Evolutionary conservation across 2,888 invertebrate genomes (phyloP).

Genomic region (Nemurella pictetii): DNA sequence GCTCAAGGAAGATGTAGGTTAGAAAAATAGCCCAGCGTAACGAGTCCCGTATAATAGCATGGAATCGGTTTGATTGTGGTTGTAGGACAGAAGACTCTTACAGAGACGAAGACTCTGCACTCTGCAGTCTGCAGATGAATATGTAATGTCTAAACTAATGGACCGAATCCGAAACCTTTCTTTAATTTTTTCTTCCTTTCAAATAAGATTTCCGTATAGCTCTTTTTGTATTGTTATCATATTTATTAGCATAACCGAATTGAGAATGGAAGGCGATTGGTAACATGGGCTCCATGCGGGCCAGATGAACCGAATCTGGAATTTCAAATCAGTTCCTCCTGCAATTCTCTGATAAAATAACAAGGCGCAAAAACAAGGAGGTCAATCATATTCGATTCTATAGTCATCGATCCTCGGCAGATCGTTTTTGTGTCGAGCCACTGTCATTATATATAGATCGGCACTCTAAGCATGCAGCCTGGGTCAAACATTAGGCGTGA

Average conservation of each 20-base stretch:
- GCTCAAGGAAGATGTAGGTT: background rate
- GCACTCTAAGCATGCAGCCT: background rate
- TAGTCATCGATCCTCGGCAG: background rate
- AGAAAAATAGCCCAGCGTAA: background rate
- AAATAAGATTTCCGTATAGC: constrained; percentile 5
- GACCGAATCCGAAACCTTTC: constrained; percentile 21
- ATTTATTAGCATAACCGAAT: constrained; percentile 21
- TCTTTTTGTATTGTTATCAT: constrained; percentile 13
- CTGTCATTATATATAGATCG: background rate
- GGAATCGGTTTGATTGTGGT: background rate
- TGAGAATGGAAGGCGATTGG: constrained; percentile 6
- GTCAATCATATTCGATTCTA: background rate
- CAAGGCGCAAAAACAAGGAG: background rate
- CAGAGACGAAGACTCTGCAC: too few species aligned
- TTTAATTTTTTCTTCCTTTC: background rate
- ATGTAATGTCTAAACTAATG: constrained; percentile 13
- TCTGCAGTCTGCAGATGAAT: background rate
- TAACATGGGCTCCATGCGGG: background rate
- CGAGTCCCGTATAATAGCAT: background rate
- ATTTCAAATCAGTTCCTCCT: constrained; percentile 17
- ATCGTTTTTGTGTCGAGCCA: background rate
- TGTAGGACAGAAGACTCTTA: background rate
- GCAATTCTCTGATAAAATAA: constrained; percentile 3
- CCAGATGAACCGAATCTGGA: constrained; percentile 17
- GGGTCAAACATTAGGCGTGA: background rate